Percentiles rank a stretch among this genome's conserved stretches.
Evolutionary conservation across 2,797 vertebrate genomes (phyloP).

Genomic region (Podarcis lilfordi): DNA sequence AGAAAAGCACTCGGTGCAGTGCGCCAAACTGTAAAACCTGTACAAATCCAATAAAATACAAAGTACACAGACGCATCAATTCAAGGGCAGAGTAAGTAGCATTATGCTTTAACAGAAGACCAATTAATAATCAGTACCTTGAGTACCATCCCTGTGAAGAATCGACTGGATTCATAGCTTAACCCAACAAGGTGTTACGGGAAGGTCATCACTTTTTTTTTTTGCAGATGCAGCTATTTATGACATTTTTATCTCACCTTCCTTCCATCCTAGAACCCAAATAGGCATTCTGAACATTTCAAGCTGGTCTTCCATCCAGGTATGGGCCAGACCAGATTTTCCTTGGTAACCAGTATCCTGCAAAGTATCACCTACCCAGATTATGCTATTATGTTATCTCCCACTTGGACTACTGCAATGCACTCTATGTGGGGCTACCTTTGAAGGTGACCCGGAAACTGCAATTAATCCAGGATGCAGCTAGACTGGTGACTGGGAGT

Average conservation of each 20-base stretch:
- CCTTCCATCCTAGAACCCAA: background rate
- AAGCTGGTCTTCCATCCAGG: background rate
- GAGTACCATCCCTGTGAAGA: background rate
- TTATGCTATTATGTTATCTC: background rate
- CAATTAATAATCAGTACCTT: background rate
- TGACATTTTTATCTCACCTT: background rate
- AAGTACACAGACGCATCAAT: background rate
- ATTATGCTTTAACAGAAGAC: background rate
- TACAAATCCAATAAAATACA: background rate
- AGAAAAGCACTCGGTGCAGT: background rate
- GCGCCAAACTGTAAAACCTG: background rate
- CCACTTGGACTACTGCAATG: too few relatives aligned
- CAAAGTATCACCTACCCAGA: background rate
- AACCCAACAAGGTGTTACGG: background rate
- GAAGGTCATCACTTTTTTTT: background rate
- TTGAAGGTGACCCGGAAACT: too few relatives aligned
- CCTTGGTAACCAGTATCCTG: background rate
- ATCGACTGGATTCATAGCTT: background rate
- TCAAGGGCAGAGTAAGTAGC: background rate
- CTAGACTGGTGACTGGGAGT: too few relatives aligned
- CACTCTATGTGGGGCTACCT: too few relatives aligned
- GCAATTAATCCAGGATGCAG: too few relatives aligned
- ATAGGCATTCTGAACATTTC: background rate
- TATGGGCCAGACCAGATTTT: background rate
- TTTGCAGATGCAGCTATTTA: background rate